phyloP scores from a whole-genome alignment of 2,113 vertebrate species.

The Lathamus discolor region DNA sequence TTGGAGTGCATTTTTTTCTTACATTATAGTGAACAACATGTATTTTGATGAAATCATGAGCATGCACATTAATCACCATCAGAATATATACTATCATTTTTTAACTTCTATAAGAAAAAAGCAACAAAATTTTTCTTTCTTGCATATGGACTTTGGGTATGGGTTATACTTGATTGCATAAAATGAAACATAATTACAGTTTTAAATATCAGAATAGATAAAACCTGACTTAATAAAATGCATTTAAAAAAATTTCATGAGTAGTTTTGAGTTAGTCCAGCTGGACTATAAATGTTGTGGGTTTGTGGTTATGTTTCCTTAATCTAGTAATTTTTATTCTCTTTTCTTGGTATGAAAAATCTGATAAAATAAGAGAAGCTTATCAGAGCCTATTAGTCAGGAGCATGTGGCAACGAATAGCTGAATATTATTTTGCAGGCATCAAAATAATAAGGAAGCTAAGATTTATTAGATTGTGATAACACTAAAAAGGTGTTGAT shows the following conservation, averaged over 20 bases:
- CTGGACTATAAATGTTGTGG: not conserved
- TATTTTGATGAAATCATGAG: constrained; percentile 17
- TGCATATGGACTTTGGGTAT: not conserved
- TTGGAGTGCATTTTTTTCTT: constrained; percentile 43
- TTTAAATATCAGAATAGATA: not conserved
- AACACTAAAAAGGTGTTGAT: not conserved
- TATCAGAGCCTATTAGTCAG: not conserved
- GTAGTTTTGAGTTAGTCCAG: not conserved
- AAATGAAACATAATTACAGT: not conserved
- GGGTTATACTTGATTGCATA: not conserved
- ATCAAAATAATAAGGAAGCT: not conserved
- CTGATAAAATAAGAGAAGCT: not conserved
- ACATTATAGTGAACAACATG: not conserved
- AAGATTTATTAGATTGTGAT: not conserved
- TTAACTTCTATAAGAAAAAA: constrained; percentile 20
- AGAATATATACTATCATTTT: constrained; percentile 31
- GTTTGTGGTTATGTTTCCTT: not conserved
- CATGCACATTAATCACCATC: constrained; percentile 26
- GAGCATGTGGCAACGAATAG: not conserved
- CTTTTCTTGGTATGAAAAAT: not conserved
- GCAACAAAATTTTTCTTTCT: constrained; percentile 10
- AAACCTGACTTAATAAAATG: not conserved
- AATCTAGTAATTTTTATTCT: not conserved
- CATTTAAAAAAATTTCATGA: not conserved
- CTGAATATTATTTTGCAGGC: not conserved